Percentiles rank a stretch among this genome's conserved stretches.
Conservation (phyloP, 92 coral and sea anemone genomes). For the Hydrozoanthus gracilis region DNA sequence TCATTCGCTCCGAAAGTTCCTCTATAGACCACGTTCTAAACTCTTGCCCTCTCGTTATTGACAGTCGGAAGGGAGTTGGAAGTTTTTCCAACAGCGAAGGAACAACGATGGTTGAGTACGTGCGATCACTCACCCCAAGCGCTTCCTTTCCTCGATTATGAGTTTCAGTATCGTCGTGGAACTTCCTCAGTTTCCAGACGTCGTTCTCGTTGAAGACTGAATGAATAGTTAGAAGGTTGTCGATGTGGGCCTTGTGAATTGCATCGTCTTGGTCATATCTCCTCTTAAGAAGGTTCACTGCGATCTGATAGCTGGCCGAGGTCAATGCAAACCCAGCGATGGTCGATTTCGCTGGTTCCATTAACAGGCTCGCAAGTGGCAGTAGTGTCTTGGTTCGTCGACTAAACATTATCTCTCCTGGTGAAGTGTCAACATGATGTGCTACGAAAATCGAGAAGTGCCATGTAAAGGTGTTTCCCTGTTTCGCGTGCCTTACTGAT, state of each 20-base stretch:
- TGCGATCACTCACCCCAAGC: conserved; percentile 57
- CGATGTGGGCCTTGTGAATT: conserved; percentile 64
- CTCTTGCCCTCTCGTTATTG: conserved; percentile 68
- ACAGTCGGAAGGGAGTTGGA: conserved; percentile 58
- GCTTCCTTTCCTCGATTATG: conserved; percentile 59
- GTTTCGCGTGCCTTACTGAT: not conserved
- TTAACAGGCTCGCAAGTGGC: conserved; percentile 15
- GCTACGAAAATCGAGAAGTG: not conserved
- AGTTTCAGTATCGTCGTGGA: conserved; percentile 57
- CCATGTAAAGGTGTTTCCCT: not conserved
- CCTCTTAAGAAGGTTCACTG: conserved; percentile 49
- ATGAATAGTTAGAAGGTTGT: conserved; percentile 43
- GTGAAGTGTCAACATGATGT: not conserved
- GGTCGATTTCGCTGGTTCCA: conserved; percentile 57
- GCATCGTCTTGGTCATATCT: conserved; percentile 61
- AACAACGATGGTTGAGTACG: conserved; percentile 58
- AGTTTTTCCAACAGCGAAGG: conserved; percentile 61
- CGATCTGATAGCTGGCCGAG: conserved; percentile 56
- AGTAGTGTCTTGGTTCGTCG: too few relatives aligned
- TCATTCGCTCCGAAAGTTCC: conserved; percentile 41
- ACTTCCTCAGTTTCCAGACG: conserved; percentile 47
- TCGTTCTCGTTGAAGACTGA: conserved; percentile 60
- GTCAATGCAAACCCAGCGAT: conserved; percentile 70
- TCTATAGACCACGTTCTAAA: conserved; percentile 57
- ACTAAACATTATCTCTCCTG: not conserved